These are phyloP conservation scores for Aricia agestis DNA, from an alignment of 1,140 invertebrate genomes.

Conservation along the genomic window DNA sequence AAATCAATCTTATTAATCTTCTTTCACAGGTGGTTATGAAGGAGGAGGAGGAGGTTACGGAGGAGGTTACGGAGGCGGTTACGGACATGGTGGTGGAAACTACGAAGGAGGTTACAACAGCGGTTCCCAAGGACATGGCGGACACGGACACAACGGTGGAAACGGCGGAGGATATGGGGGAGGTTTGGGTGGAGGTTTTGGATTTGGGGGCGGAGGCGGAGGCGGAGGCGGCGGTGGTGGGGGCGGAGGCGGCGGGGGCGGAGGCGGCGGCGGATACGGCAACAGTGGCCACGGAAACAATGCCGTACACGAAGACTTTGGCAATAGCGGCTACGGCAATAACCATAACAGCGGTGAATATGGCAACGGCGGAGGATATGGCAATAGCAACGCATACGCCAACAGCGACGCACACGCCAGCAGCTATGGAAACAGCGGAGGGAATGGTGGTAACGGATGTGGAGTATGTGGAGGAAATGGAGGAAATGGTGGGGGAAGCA, in stretches of 20 bases:
- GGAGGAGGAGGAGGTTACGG: constrained; percentile 21
- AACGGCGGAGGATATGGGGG: constrained; percentile 24
- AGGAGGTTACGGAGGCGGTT: constrained; percentile 20
- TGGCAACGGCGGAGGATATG: neutral
- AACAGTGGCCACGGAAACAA: neutral
- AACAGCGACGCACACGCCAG: neutral
- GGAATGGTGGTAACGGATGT: neutral
- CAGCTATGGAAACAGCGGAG: neutral
- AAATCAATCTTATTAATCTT: neutral
- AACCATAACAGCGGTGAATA: constrained; percentile 1
- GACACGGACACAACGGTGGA: constrained; percentile 28
- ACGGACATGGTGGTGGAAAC: constrained; percentile 10
- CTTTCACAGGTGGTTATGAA: neutral
- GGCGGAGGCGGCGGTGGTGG: constrained; percentile 11
- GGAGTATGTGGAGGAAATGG: constrained; percentile 4
- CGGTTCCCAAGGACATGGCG: constrained; percentile 27
- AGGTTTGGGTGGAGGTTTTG: constrained; percentile 21
- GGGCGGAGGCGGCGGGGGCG: constrained; percentile 1
- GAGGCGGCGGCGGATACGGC: neutral
- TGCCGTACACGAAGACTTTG: neutral
- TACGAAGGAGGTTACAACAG: constrained; percentile 24
- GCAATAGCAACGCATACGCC: neutral
- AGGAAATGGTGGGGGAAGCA: constrained; percentile 16
- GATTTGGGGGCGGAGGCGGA: constrained; percentile 16
- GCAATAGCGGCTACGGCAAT: neutral